Evolutionary conservation across 1,140 invertebrate genomes (phyloP), one percentile per base, ranked within the genome.

Genomic region (Drosophila micromelanica): DNA sequence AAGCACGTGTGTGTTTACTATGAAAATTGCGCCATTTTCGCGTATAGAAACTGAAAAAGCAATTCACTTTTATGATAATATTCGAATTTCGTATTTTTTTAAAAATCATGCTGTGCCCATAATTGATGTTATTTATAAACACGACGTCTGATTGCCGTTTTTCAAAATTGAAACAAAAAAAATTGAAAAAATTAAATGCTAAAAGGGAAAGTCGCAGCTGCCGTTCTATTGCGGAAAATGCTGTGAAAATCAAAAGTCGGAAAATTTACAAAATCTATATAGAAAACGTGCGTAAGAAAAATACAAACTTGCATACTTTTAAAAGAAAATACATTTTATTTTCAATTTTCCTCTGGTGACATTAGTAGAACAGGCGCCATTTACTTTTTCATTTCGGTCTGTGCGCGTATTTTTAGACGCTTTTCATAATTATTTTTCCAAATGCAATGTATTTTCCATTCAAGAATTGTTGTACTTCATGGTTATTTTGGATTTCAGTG

Each of bases 401-500:
- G 37, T n/a, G n/a, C 38, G 40, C 17, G 11, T 82, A 82, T 82
- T 82, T 84, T 60, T 82, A 82, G 65, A 20, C 17, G 38, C 37
- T 68, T 78, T 81, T 48, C 51, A 82, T 65, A 78, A 49, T 62
- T 52, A 45, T 45, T 17, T 54, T 63, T 76, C 69, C 59, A 73
- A 67, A 30, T 46, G 40, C 46, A 69, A 55, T 48, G 35, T 67
- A 35, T 73, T 80, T 76, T 62, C 42, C 67, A 62, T 27, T 30
- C 32, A 32, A 67, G 49, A 67, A 49, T 60, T 49, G 7, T 35
- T 74, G 73, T 67, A 77, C 73, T 86, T 80, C 40, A 57, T 59
- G 69, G 77, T 85, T 85, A 80, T 85, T 85, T 85, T 71, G 68
- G 77, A 27, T 11, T 72, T 48, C 60, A 38, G 12, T 23, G 4